These are phyloP conservation scores for Stichopus chloronotus DNA, from an alignment of 35 echinoderm and acorn worm species.

Conservation along the genomic window DNA sequence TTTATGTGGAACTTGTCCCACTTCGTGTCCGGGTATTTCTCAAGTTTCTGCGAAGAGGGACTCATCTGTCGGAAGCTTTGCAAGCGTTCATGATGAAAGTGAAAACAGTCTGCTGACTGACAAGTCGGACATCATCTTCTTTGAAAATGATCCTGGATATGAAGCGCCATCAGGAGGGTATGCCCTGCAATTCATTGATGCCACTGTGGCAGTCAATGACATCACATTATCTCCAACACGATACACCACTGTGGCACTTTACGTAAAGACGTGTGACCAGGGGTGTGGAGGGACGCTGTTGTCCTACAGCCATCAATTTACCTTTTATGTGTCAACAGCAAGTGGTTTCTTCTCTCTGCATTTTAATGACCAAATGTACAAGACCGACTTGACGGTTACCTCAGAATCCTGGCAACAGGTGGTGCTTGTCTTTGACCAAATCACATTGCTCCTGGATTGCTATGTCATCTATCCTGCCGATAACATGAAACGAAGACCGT, in stretches of 20 bases:
- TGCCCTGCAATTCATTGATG: slow-evolving; percentile 60
- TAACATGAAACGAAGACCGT: slow-evolving; percentile 43
- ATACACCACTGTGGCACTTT: slow-evolving; percentile 65
- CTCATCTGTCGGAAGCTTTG: neutral
- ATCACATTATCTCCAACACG: slow-evolving; percentile 1
- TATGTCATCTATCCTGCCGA: slow-evolving; percentile 70
- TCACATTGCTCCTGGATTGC: slow-evolving; percentile 48
- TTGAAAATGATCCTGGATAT: slow-evolving; percentile 26
- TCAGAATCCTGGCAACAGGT: slow-evolving; percentile 74
- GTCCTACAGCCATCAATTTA: slow-evolving; percentile 61
- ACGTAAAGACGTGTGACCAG: slow-evolving; percentile 66
- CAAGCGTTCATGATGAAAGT: neutral
- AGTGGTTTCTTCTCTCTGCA: slow-evolving; percentile 60
- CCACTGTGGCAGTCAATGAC: slow-evolving; percentile 43
- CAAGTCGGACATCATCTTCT: slow-evolving; percentile 28
- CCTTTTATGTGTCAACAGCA: slow-evolving; percentile 70
- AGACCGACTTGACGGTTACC: slow-evolving; percentile 63
- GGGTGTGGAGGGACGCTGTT: slow-evolving; percentile 77
- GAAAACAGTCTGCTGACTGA: neutral
- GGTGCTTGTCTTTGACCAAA: slow-evolving; percentile 68
- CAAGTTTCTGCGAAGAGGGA: neutral
- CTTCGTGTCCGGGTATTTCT: neutral
- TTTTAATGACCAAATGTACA: slow-evolving; percentile 57
- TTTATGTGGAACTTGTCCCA: slow-evolving; percentile 65
- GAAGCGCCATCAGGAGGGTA: slow-evolving; percentile 35